Evolutionary conservation across 2,797 vertebrate species (phyloP).

Genomic region (Dryobates pubescens): DNA sequence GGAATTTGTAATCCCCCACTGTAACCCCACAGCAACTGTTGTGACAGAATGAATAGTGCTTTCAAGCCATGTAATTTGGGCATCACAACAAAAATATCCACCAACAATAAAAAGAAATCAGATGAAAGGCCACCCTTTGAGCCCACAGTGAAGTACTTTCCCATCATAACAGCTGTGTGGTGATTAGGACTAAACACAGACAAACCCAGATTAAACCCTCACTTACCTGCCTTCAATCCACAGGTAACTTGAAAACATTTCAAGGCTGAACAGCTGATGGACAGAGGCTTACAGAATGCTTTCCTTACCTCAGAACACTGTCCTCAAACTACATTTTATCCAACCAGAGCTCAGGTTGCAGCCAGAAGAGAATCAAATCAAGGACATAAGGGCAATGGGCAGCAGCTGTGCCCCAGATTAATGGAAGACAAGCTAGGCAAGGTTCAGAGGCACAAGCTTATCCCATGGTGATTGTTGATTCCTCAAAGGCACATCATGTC

Average conservation of each 20-base stretch:
- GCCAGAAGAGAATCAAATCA: not conserved
- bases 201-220: not conserved
- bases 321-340: not conserved
- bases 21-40: conserved; percentile 2
- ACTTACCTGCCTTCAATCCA: not conserved
- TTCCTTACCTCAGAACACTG: not conserved
- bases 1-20: conserved; percentile 19
- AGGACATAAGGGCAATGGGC: not conserved
- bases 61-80: not conserved
- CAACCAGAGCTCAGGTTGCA: not conserved
- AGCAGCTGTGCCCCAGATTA: not conserved
- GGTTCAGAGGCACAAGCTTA: not conserved
- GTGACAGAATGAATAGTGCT: not conserved
- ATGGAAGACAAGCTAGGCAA: not conserved
- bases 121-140: not conserved
- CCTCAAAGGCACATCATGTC: not conserved
- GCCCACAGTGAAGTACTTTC: not conserved
- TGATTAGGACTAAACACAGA: not conserved
- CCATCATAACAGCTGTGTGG: not conserved
- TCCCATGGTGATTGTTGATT: not conserved
- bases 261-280: not conserved
- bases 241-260: not conserved
- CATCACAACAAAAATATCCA: not conserved
- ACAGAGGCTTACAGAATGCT: not conserved
- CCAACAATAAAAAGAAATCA: not conserved